A percentile compares a stretch with the other conserved stretches of the same genome.
These are phyloP conservation scores for Drosophila kanekoi DNA, from an alignment of 2,888 invertebrate species.

Conservation along the genomic window DNA sequence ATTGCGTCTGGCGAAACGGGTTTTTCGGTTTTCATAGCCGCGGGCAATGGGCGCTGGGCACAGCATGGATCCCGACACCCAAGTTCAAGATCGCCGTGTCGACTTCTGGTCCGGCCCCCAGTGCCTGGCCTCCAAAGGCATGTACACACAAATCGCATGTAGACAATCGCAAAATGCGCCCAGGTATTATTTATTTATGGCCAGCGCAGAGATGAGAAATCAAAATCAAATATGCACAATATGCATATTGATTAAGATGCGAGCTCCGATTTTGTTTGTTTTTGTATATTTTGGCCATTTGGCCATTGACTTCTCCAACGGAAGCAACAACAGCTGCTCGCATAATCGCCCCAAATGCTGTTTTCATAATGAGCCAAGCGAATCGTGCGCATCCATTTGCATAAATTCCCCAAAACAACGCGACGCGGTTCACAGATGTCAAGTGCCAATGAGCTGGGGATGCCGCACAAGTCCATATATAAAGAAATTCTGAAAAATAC, in stretches of 20 bases:
- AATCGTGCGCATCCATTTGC: slow-evolving; percentile 38
- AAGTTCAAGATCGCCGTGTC: neutral
- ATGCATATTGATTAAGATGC: slow-evolving; percentile 32
- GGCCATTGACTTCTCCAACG: slow-evolving; percentile 48
- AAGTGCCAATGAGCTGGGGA: slow-evolving; percentile 8
- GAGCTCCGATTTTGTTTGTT: neutral
- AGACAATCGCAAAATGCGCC: neutral
- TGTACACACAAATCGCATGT: neutral
- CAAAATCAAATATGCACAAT: slow-evolving; percentile 35
- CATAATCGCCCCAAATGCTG: slow-evolving; percentile 7
- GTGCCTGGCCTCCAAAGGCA: neutral
- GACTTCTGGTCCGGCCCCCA: slow-evolving; percentile 45
- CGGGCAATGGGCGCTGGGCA: slow-evolving; percentile 11
- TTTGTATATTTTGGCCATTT: neutral
- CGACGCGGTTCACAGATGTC: slow-evolving; percentile 28
- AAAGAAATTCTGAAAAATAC: neutral
- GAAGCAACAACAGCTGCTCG: slow-evolving; percentile 40
- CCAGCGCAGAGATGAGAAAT: neutral
- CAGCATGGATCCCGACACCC: slow-evolving; percentile 14
- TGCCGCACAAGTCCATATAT: neutral
- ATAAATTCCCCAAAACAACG: slow-evolving; percentile 33
- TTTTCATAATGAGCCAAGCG: slow-evolving; percentile 31
- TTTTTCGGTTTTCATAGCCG: slow-evolving; percentile 24
- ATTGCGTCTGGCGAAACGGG: slow-evolving; percentile 29
- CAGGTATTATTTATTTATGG: slow-evolving; percentile 21